A percentile compares a stretch with the other conserved stretches of the same genome.
These are phyloP conservation scores for Holothuria scabra DNA, from an alignment of 53 echinoderm and acorn worm species.

Conservation along the genomic window DNA sequence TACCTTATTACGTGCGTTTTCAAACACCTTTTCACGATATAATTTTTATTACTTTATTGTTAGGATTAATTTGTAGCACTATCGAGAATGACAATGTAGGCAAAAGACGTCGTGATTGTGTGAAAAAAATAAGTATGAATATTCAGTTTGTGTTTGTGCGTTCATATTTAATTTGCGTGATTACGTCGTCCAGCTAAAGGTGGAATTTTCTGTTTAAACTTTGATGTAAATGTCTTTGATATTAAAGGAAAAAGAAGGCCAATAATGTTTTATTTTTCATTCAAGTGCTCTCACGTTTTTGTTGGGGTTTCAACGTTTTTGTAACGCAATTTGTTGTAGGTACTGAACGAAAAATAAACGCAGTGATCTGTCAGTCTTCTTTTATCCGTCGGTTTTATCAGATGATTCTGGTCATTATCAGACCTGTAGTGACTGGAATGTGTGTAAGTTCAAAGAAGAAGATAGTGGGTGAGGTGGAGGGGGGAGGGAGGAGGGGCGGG, in stretches of 20 bases:
- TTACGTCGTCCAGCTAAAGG: background rate
- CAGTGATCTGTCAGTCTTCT: constrained; percentile 10
- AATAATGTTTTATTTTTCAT: constrained; percentile 29
- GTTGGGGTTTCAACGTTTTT: constrained; percentile 43
- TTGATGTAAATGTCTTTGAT: constrained; percentile 32
- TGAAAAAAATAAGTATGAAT: constrained; percentile 29
- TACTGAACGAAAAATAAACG: constrained; percentile 22
- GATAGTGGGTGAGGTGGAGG: too few relatives aligned
- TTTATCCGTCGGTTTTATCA: too few relatives aligned
- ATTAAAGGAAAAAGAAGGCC: constrained; percentile 14
- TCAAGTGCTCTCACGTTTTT: constrained; percentile 33
- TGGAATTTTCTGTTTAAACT: background rate
- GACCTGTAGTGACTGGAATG: too few relatives aligned
- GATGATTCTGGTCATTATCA: too few relatives aligned
- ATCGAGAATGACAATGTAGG: too few relatives aligned
- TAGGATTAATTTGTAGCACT: too few relatives aligned
- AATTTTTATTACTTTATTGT: too few relatives aligned
- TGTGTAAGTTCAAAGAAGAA: too few relatives aligned
- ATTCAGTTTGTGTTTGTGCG: constrained; percentile 28
- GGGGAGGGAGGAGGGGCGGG: too few relatives aligned
- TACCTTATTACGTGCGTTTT: too few relatives aligned
- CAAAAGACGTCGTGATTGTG: too few relatives aligned
- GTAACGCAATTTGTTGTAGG: constrained; percentile 24
- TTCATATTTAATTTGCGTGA: constrained; percentile 34
- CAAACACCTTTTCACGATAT: too few relatives aligned